These are phyloP conservation scores for Lysandra coridon DNA, from an alignment of 2,888 invertebrate genomes.

Conservation along the genomic window DNA sequence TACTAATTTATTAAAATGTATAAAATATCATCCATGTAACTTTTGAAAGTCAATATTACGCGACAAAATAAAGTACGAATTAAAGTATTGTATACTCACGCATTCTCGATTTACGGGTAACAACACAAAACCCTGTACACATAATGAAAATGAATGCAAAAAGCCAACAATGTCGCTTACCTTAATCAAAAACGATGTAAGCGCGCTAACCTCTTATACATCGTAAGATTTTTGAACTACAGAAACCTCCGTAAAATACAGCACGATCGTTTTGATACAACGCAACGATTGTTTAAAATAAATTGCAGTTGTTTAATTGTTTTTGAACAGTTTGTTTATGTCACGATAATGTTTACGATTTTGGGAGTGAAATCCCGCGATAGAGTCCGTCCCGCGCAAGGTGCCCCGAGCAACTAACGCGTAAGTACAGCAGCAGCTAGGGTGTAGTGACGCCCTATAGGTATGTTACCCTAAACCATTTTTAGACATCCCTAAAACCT, in stretches of 20 bases:
- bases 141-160: conserved; percentile 4
- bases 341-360: conserved; percentile 1
- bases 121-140: background rate
- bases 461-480: conserved; percentile 8
- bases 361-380: background rate
- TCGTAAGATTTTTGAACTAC: background rate
- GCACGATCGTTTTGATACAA: background rate
- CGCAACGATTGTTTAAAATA: background rate
- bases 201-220: conserved; percentile 12
- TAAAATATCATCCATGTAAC: background rate
- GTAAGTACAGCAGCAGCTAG: background rate
- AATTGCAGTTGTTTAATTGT: background rate
- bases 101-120: background rate
- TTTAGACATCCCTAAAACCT: conserved; percentile 8
- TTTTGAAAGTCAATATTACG: background rate
- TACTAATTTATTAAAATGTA: background rate
- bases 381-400: background rate
- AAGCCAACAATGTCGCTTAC: conserved; percentile 10
- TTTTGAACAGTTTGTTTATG: conserved; percentile 1
- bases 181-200: conserved; percentile 11
- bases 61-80: background rate
- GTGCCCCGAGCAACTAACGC: background rate
- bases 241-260: background rate
- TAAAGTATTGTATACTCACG: background rate
- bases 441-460: background rate